Conservation (phyloP, 2,888 invertebrate genomes). For the Leucoptera coffeella region DNA sequence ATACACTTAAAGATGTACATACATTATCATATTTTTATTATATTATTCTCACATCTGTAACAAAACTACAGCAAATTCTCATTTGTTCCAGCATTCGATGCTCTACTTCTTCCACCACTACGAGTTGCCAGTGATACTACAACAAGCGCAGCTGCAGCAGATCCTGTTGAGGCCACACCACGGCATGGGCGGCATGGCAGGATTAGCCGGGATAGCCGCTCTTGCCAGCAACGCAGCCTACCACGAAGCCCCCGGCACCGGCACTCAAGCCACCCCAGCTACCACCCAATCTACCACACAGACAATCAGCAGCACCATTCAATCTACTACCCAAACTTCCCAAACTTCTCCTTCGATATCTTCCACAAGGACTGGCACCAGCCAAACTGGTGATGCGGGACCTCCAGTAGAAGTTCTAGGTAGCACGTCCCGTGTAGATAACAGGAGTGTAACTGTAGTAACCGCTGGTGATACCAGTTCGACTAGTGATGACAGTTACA, state of each 20-base stretch:
- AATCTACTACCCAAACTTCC: conserved; percentile 26
- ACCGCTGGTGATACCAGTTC: conserved; percentile 10
- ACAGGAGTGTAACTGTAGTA: too few species aligned
- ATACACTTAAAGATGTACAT: too few species aligned
- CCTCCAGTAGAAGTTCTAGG: too few species aligned
- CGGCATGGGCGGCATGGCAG: conserved; percentile 39
- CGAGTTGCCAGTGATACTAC: conserved; percentile 93
- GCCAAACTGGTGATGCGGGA: conserved; percentile 32
- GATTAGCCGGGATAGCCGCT: conserved; percentile 38
- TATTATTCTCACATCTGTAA: too few species aligned
- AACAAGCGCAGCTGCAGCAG: conserved; percentile 79
- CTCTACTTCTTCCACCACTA: conserved; percentile 99
- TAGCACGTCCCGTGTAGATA: background rate
- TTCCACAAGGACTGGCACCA: conserved; percentile 37
- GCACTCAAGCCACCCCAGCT: conserved; percentile 33
- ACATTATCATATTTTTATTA: too few species aligned
- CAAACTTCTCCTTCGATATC: conserved; percentile 40
- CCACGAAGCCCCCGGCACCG: conserved; percentile 31
- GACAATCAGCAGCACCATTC: conserved; percentile 38
- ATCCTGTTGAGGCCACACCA: conserved; percentile 60
- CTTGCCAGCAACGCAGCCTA: conserved; percentile 41
- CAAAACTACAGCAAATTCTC: too few species aligned
- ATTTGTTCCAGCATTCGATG: conserved; percentile 91
- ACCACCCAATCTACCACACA: conserved; percentile 42
- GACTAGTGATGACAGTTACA: conserved; percentile 13